Percentiles rank a stretch among this genome's conserved stretches.
phyloP scores from a whole-genome alignment of 2,113 vertebrate species.

The Erinaceus europaeus region DNA sequence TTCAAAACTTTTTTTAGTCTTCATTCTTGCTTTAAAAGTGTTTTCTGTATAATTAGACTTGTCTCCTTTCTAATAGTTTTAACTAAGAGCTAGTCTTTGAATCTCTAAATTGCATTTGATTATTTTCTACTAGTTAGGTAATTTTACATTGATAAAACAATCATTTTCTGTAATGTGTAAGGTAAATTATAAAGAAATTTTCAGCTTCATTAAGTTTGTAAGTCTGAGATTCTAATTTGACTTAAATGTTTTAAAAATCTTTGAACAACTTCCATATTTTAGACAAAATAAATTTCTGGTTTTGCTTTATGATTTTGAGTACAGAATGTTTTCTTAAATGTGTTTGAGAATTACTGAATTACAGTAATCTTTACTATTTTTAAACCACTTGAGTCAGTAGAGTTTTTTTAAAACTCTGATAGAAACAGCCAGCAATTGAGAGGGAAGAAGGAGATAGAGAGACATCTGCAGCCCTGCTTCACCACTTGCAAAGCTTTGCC shows the following conservation, averaged over 20 bases:
- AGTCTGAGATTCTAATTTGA: too few relatives aligned
- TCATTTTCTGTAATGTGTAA: background rate
- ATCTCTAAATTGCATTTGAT: conserved; percentile 32
- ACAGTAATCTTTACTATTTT: background rate
- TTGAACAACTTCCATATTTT: conserved; percentile 16
- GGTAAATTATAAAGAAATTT: background rate
- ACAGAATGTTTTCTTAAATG: conserved; percentile 23
- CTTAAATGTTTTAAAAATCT: conserved; percentile 19
- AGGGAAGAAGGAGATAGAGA: too few relatives aligned
- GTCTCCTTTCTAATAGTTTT: background rate
- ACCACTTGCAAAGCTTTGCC: too few relatives aligned
- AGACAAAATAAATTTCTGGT: background rate
- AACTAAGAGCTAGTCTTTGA: conserved; percentile 30
- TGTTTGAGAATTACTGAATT: background rate
- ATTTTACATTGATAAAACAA: conserved; percentile 32
- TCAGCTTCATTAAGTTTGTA: background rate
- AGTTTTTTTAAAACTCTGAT: too few relatives aligned
- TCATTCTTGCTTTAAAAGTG: background rate
- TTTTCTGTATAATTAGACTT: conserved; percentile 37
- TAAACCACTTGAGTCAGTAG: background rate
- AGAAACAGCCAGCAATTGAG: too few relatives aligned
- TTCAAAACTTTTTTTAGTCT: conserved; percentile 4
- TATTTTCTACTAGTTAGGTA: conserved; percentile 22
- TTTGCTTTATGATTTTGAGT: background rate
- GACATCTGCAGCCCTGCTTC: too few relatives aligned